phyloP scores from a whole-genome alignment of 2,888 invertebrate genomes.

The Agrilus mali region DNA sequence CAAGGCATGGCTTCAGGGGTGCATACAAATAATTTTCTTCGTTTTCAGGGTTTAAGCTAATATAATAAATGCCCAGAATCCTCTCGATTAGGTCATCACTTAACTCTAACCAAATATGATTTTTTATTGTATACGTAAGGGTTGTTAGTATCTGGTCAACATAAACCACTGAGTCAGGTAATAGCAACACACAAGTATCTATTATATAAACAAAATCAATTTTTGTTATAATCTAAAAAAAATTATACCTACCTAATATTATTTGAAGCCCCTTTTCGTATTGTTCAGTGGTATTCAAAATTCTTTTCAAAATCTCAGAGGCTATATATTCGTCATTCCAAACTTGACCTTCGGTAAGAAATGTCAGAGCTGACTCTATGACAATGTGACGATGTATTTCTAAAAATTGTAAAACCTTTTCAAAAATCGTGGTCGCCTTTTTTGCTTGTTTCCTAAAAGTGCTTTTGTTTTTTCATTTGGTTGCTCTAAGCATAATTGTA shows the following conservation, averaged over 20 bases:
- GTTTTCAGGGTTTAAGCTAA: conserved; percentile 27
- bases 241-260: conserved; percentile 14
- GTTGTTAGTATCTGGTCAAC: conserved; percentile 34
- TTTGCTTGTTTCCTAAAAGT: conserved; percentile 15
- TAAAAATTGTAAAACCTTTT: conserved; percentile 16
- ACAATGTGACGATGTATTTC: conserved; percentile 20
- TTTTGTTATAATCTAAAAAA: too few relatives aligned
- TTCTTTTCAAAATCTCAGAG: conserved; percentile 23
- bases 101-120: conserved; percentile 34
- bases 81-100: conserved; percentile 30
- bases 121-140: conserved; percentile 37
- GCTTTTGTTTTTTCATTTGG: not conserved
- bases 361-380: conserved; percentile 27
- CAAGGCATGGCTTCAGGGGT: conserved; percentile 38
- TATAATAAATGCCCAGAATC: conserved; percentile 37
- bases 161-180: not conserved
- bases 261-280: conserved; percentile 17
- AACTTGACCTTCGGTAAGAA: conserved; percentile 29
- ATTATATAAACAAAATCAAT: too few relatives aligned
- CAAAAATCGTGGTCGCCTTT: conserved; percentile 19
- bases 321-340: conserved; percentile 34
- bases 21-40: conserved; percentile 23
- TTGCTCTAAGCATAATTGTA: not conserved
- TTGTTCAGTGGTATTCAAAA: conserved; percentile 21
- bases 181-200: not conserved